phyloP scores from a whole-genome alignment of 2,797 vertebrate genomes.

The Zalophus californianus region DNA sequence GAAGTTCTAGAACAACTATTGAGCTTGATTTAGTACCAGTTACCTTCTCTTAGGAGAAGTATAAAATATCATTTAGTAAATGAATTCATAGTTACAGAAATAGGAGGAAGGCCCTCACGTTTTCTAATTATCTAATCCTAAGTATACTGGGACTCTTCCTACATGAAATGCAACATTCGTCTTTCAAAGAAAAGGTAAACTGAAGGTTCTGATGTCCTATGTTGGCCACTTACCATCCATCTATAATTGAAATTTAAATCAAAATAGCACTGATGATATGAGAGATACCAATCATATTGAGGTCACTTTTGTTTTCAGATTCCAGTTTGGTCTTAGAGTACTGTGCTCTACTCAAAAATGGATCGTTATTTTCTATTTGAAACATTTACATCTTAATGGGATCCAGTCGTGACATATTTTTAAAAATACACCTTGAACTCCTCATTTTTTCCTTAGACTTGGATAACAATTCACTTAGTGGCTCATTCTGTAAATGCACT shows the following conservation, averaged over 20 bases:
- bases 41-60: background rate
- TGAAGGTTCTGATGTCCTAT: background rate
- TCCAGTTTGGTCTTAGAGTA: background rate
- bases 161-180: background rate
- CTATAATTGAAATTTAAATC: background rate
- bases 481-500: background rate
- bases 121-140: background rate
- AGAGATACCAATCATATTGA: background rate
- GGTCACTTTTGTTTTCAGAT: background rate
- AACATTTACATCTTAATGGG: background rate
- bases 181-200: background rate
- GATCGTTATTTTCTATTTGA: background rate
- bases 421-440: background rate
- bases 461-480: background rate
- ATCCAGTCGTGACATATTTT: background rate
- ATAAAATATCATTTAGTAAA: background rate
- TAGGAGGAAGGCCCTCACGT: background rate
- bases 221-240: background rate
- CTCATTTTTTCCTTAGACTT: conserved; percentile 1
- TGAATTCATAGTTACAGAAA: background rate
- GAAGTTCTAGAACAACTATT: background rate
- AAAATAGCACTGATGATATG: background rate
- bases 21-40: background rate
- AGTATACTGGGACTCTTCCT: background rate
- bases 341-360: background rate